Evolutionary conservation across 2,113 vertebrate species (phyloP).

Genomic region (Brienomyrus brachyistius): DNA sequence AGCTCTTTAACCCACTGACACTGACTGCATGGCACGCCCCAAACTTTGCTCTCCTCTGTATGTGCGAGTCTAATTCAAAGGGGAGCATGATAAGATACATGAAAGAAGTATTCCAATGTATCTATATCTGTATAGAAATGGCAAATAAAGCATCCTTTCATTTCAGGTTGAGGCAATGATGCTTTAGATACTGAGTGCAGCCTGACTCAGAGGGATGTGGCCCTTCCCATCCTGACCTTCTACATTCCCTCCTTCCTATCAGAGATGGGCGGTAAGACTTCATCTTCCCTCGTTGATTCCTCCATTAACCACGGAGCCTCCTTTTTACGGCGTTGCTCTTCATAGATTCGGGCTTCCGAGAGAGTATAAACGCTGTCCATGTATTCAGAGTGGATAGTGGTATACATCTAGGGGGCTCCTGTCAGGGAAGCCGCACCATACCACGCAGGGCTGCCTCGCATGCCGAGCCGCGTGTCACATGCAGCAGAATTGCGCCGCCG

Average conservation of each 20-base stretch:
- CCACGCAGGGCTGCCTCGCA: neutral
- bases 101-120: neutral
- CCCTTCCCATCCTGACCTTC: neutral
- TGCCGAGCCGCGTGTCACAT: neutral
- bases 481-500: neutral
- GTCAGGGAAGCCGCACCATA: neutral
- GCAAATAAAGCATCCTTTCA: neutral
- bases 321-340: neutral
- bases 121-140: neutral
- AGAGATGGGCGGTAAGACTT: neutral
- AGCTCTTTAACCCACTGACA: neutral
- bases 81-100: neutral
- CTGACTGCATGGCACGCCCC: neutral
- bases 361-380: neutral
- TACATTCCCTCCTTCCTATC: neutral
- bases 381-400: neutral
- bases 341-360: neutral
- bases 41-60: neutral
- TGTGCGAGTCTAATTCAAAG: neutral
- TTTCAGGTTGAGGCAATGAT: neutral
- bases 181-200: neutral
- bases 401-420: neutral
- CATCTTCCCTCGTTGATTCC: neutral
- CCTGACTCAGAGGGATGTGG: neutral
- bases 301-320: neutral